Conservation (phyloP, 2,888 invertebrate species). For the Poecilus cupreus region DNA sequence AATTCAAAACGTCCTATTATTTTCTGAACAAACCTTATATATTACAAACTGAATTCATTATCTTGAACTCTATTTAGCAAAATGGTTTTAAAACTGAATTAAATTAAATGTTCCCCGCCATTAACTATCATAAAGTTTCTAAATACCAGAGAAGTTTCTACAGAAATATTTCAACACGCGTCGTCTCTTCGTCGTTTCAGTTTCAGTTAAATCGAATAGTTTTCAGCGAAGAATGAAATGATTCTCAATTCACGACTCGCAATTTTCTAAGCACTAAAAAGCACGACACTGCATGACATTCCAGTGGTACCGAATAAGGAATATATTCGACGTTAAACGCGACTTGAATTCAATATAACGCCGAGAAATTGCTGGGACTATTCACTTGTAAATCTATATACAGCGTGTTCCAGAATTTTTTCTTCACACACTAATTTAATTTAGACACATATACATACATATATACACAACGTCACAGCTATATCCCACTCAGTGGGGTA, state of each 20-base stretch:
- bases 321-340: not conserved
- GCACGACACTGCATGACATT: not conserved
- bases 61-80: not conserved
- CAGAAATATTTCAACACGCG: not conserved
- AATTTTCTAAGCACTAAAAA: not conserved
- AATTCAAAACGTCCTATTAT: too few relatives aligned
- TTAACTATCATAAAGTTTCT: constrained; percentile 25
- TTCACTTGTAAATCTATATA: too few relatives aligned
- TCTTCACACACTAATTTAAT: too few relatives aligned
- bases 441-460: too few relatives aligned
- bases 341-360: not conserved
- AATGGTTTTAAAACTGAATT: constrained; percentile 18
- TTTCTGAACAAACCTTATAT: too few relatives aligned
- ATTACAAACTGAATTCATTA: not conserved
- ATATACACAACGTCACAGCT: too few relatives aligned
- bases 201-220: not conserved
- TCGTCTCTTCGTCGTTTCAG: not conserved
- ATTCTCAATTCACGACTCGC: not conserved
- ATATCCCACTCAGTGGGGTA: too few relatives aligned
- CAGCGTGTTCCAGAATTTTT: too few relatives aligned
- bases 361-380: too few relatives aligned
- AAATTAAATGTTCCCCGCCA: constrained; percentile 22
- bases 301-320: not conserved
- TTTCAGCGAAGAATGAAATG: not conserved
- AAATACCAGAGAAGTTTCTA: constrained; percentile 7